Evolutionary conservation across 35 echinoderm and acorn worm genomes (phyloP), one percentile per base, ranked within the genome.

Genomic region (Lytechinus pictus): DNA sequence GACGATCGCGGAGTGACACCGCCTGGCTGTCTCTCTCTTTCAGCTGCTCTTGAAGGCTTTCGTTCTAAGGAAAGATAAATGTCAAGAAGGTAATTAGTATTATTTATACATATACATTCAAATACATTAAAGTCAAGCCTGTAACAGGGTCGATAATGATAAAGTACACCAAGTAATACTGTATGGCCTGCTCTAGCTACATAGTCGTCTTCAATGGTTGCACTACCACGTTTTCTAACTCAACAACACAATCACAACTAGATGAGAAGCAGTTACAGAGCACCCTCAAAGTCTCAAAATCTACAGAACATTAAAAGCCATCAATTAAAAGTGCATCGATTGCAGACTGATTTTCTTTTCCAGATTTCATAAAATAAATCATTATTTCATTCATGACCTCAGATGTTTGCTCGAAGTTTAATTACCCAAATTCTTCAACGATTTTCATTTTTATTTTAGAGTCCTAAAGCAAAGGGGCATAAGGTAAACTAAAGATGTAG

Each of bases 1-100:
- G 72, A 55, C 97, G 98, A 14, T 86, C 92, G 52, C 95, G 90
- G 5, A 97, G 52, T 9, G 86, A 91, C 28, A 94, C 61, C 24
- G 95, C 54, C 91, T 98, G 96, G 24, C 86, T 94, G 51, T 98
- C 95, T 86, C 97, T 97, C 89, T 99, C 98, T 44, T 86, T 89
- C 11, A 99, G 95, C 87, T 99, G 98, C 86, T 99, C 98, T 96
- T 97, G 96, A 8, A 99, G 61, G 93, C 97, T 99, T 66, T 99
- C 98, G 87, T 98, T 98, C 98, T 99, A 87, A 7, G 86, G 94
- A 94, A n/a, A 89, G 92, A 29, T 44, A 90, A 52, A 96, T 9
- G 19, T 54, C 27, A 9, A 11, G 54, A 21, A 96, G 86, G 89
- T 44, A 52, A 88, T 28, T 19, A 91, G 24, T 52, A 90, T 52